A percentile compares a stretch with the other conserved stretches of the same genome.
phyloP scores from a whole-genome alignment of 2,113 vertebrate genomes.

The Vidua macroura region DNA sequence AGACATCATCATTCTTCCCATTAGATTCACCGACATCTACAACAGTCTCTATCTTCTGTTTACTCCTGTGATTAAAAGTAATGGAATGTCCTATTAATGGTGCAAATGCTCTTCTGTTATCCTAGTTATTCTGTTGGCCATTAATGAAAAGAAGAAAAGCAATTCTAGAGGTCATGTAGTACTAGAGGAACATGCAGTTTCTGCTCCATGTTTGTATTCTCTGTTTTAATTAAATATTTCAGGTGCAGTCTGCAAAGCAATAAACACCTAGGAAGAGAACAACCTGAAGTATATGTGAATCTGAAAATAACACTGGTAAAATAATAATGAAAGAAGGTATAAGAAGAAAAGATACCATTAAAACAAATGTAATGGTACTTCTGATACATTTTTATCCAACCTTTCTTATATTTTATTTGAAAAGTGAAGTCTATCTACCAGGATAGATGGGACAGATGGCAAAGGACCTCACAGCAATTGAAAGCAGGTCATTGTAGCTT shows the following conservation, averaged over 20 bases:
- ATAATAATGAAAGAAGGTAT: not conserved
- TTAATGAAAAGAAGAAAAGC: not conserved
- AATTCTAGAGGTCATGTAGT: not conserved
- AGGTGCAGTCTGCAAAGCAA: not conserved
- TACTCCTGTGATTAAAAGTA: not conserved
- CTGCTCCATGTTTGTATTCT: not conserved
- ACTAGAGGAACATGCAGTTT: not conserved
- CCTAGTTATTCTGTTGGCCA: not conserved
- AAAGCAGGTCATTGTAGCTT: not conserved
- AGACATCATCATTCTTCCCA: too few relatives aligned
- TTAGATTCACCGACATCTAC: too few relatives aligned
- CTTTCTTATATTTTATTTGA: not conserved
- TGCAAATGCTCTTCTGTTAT: not conserved
- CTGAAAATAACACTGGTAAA: slow-evolving; percentile 1
- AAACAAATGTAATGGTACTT: not conserved
- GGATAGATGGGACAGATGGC: not conserved
- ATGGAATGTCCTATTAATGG: not conserved
- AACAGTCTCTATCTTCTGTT: not conserved
- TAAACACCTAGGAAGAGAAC: not conserved
- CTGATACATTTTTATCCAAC: not conserved
- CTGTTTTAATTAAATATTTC: slow-evolving; percentile 18
- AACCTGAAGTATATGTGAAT: not conserved
- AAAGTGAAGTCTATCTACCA: not conserved
- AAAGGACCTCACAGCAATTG: not conserved
- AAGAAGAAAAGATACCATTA: not conserved